Evolutionary conservation across 2,888 invertebrate species (phyloP), one percentile per base, ranked within the genome.

Genomic region (Archaeoteleia sp.): DNA sequence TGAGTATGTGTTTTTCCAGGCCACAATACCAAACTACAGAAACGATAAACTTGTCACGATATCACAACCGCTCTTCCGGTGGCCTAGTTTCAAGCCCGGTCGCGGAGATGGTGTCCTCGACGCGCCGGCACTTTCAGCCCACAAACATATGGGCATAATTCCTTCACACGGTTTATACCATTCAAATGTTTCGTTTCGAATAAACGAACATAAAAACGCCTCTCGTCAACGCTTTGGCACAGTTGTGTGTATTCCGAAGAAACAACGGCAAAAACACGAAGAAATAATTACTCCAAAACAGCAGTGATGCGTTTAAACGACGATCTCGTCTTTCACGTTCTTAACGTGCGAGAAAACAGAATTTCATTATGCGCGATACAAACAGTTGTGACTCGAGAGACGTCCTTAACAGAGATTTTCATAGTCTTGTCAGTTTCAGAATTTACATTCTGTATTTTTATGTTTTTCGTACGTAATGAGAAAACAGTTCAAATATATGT

Each of bases 21-120:
- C 20, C 20, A 5, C 20, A 5, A 20, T 20, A 37, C 2, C 30
- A 37, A 23, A 32, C 20, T 32, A 12, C 25, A 51, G 45, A 34
- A 51, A 39, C 63, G 55, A 55, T 63, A 63, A 63, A 55, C 55
- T 55, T 63, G 61, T 53, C 61, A 46, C 40, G 49, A 45, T 57
- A 57, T 63, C 57, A 45, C 49, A 39, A 57, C 34, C 49, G 39
- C 39, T 51, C 39, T 34, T 51, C 32, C 15, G 25, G n/a, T 45
- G 63, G 20, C 45, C 55, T 39, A 55, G 27, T 62, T 62, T 54
- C 48, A 15, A 48, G 23, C 12, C 23, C 25, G 29, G 45, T 37
- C 37, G 43, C 12, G 15, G 29, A 35, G 34, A 7, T 8, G 9
- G 23, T 14, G 37, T 37, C 23, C 60, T 14, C 45, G 39, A 37